phyloP scores from a whole-genome alignment of 2,113 vertebrate species.

The Todiramphus chloris region DNA sequence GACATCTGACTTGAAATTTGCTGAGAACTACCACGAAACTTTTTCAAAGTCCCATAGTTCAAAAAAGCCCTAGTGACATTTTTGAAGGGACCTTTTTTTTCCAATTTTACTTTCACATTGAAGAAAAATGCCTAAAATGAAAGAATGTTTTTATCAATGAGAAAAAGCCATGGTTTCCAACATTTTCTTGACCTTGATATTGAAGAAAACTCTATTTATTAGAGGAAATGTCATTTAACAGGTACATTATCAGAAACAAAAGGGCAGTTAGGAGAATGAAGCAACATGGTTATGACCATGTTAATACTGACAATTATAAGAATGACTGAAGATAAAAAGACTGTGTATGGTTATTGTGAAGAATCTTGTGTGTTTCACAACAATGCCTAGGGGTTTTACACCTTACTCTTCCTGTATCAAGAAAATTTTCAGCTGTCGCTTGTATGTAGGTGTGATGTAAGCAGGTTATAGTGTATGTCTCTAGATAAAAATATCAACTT shows the following conservation, averaged over 20 bases:
- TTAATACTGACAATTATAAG: neutral
- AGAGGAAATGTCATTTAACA: neutral
- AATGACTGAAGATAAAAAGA: neutral
- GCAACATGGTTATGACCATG: neutral
- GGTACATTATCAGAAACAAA: neutral
- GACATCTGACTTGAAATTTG: conserved; percentile 23
- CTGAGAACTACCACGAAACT: neutral
- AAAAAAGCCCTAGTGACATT: neutral
- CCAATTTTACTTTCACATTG: neutral
- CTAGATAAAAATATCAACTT: neutral
- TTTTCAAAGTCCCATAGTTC: conserved; percentile 13
- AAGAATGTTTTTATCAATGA: neutral
- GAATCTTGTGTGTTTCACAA: neutral
- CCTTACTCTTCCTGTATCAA: neutral
- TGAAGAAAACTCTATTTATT: neutral
- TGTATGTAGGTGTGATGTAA: neutral
- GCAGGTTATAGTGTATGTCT: neutral
- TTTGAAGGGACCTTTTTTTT: neutral
- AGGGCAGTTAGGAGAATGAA: neutral
- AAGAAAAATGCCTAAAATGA: neutral
- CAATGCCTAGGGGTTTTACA: neutral
- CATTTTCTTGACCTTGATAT: neutral
- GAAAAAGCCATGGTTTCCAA: neutral
- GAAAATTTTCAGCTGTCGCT: neutral
- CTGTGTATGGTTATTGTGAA: neutral